Percentiles rank a stretch among this genome's conserved stretches.
Evolutionary conservation across 1,140 invertebrate genomes (phyloP).

Genomic region (Heliothis virescens): DNA sequence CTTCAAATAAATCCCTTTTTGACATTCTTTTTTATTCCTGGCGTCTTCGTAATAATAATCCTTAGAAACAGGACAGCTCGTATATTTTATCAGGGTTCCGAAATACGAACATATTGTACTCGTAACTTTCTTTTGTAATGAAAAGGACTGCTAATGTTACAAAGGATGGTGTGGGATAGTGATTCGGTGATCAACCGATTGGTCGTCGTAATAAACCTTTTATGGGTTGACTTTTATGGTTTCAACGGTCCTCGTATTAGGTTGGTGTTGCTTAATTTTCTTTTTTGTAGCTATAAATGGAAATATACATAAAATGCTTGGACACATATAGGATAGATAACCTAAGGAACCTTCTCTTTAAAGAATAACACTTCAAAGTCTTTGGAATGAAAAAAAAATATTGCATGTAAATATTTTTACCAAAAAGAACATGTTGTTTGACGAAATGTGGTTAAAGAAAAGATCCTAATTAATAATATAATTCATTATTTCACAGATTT

Average conservation of each 20-base stretch:
- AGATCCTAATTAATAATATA: too few species aligned
- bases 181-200: slow-evolving; percentile 19
- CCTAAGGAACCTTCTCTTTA: background rate
- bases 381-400: too few species aligned
- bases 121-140: slow-evolving; percentile 34
- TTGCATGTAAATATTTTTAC: too few species aligned
- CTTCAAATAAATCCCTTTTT: slow-evolving; percentile 59
- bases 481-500: too few species aligned
- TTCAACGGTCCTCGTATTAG: background rate
- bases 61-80: slow-evolving; percentile 37
- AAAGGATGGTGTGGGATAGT: slow-evolving; percentile 11
- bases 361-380: background rate
- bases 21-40: slow-evolving; percentile 59
- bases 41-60: slow-evolving; percentile 48
- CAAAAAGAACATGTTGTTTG: too few species aligned
- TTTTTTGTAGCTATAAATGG: too few species aligned
- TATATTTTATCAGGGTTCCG: slow-evolving; percentile 41
- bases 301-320: too few species aligned
- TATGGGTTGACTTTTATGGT: background rate
- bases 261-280: background rate
- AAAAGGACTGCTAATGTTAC: slow-evolving; percentile 41
- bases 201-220: slow-evolving; percentile 21
- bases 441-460: too few species aligned
- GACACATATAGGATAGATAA: too few species aligned
- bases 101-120: slow-evolving; percentile 28